Percentiles rank a stretch among this genome's conserved stretches.
phyloP scores from a whole-genome alignment of 1,140 invertebrate genomes.

The Pseudomyrmex pallidus region DNA sequence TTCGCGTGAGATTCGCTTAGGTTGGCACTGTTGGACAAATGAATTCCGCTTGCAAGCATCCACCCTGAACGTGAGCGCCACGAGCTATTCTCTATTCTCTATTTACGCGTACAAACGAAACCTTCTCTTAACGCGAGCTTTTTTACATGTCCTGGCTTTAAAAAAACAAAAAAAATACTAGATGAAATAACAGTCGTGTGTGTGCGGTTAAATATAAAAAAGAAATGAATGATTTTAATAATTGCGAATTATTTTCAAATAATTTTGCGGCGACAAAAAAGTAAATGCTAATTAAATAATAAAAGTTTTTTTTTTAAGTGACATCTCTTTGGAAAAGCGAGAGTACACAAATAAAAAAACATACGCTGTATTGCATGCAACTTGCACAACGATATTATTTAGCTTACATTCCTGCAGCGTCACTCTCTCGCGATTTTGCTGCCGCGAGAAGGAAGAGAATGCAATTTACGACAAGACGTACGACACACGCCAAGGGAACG shows the following conservation, averaged over 20 bases:
- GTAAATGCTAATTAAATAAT: too few species aligned
- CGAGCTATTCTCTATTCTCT: slow-evolving; percentile 30
- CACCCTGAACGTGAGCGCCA: slow-evolving; percentile 18
- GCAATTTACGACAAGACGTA: slow-evolving; percentile 52
- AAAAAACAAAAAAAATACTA: not conserved
- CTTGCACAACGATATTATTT: too few species aligned
- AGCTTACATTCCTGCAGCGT: too few species aligned
- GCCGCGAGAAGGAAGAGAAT: slow-evolving; percentile 8
- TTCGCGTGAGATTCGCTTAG: slow-evolving; percentile 41
- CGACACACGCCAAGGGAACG: slow-evolving; percentile 4
- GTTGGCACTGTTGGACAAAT: slow-evolving; percentile 41
- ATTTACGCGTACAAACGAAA: slow-evolving; percentile 40
- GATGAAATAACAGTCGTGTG: not conserved
- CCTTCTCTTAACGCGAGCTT: not conserved
- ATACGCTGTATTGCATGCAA: too few species aligned
- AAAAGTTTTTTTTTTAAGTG: too few species aligned
- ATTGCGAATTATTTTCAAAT: too few species aligned
- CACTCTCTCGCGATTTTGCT: not conserved
- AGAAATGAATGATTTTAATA: too few species aligned
- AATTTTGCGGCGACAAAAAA: too few species aligned
- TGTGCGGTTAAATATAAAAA: not conserved
- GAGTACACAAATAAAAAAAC: too few species aligned
- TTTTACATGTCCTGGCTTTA: not conserved
- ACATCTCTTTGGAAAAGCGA: too few species aligned
- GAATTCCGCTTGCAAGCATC: slow-evolving; percentile 51